phyloP scores from a whole-genome alignment of 1,140 invertebrate genomes.

The Physella acuta region DNA sequence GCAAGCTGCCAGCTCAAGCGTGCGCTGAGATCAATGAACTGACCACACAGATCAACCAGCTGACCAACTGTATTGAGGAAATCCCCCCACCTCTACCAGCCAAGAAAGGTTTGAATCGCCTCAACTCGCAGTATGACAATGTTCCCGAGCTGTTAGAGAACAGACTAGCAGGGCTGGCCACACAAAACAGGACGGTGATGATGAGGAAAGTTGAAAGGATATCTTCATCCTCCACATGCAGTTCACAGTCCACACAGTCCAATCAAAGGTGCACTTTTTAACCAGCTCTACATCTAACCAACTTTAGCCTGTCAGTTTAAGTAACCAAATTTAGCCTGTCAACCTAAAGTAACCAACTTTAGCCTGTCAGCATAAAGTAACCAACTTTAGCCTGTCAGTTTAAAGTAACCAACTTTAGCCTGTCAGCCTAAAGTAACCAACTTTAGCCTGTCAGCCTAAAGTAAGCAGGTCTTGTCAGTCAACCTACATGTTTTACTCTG shows the following conservation, averaged over 20 bases:
- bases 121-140: constrained; percentile 77
- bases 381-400: too few species aligned
- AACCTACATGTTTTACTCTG: too few species aligned
- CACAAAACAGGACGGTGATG: constrained; percentile 55
- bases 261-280: constrained; percentile 21
- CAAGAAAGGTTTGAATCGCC: constrained; percentile 68
- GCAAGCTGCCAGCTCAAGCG: constrained; percentile 25
- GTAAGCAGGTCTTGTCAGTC: too few species aligned
- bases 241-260: constrained; percentile 40
- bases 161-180: constrained; percentile 21
- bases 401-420: too few species aligned
- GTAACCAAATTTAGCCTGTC: too few species aligned
- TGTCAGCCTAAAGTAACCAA: too few species aligned
- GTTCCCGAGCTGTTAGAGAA: constrained; percentile 36
- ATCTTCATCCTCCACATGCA: constrained; percentile 40
- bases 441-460: too few species aligned
- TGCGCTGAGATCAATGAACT: constrained; percentile 52
- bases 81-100: constrained; percentile 72
- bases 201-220: constrained; percentile 40
- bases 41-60: constrained; percentile 47
- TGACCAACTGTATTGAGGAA: constrained; percentile 52
- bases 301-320: too few species aligned
- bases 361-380: too few species aligned
- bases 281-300: too few species aligned
- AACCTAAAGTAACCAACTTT: too few species aligned